Conservation (phyloP, 1,140 invertebrate genomes). For the Danaus plexippus region DNA sequence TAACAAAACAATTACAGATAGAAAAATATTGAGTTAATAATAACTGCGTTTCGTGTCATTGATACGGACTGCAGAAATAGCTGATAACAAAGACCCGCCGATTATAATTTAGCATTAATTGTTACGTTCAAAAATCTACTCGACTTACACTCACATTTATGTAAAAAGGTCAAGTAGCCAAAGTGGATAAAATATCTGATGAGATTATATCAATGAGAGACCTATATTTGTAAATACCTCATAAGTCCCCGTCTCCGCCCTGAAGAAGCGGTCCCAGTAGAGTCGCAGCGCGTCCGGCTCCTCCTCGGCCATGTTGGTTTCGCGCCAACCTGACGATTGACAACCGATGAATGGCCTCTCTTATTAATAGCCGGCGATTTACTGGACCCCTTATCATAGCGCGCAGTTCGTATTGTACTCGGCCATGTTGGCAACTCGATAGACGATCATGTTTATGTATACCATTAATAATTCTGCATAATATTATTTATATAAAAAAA, state of each 20-base stretch:
- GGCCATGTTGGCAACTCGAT: too few species aligned
- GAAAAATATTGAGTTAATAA: too few species aligned
- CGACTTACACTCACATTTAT: neutral
- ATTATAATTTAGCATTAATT: too few species aligned
- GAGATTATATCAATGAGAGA: constrained; percentile 2
- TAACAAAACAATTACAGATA: constrained; percentile 1
- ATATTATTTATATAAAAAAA: too few species aligned
- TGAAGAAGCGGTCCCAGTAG: constrained; percentile 75
- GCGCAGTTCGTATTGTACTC: too few species aligned
- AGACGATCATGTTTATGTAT: neutral
- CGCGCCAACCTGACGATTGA: constrained; percentile 26
- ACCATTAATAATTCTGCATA: too few species aligned
- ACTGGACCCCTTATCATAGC: neutral
- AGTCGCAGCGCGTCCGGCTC: constrained; percentile 51
- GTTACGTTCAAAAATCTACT: too few species aligned
- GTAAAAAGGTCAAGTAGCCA: neutral
- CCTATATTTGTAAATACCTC: constrained; percentile 55
- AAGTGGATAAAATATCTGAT: neutral
- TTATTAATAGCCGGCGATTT: neutral
- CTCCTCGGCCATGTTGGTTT: constrained; percentile 45
- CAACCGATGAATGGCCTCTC: neutral
- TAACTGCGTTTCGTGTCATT: too few species aligned
- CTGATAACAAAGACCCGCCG: too few species aligned
- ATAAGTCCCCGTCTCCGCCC: constrained; percentile 73
- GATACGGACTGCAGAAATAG: too few species aligned